A percentile compares a stretch with the other conserved stretches of the same genome.
Conservation (phyloP, 1,140 invertebrate genomes). For the Zaprionus tsacasi region DNA sequence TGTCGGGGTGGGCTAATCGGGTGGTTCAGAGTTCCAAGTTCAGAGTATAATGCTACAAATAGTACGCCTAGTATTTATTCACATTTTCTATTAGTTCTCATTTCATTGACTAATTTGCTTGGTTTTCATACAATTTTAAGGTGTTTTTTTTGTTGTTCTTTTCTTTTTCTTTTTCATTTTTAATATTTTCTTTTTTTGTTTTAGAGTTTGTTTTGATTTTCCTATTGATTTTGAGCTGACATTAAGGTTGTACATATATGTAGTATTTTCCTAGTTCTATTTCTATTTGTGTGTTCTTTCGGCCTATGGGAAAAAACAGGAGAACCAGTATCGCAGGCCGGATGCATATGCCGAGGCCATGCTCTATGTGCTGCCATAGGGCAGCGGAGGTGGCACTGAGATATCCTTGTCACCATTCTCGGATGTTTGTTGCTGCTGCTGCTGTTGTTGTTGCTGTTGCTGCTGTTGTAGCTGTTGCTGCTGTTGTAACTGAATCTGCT, state of each 20-base stretch:
- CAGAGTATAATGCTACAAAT: background rate
- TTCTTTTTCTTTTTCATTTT: background rate
- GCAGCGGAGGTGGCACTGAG: constrained; percentile 43
- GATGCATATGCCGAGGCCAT: constrained; percentile 67
- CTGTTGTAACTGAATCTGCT: constrained; percentile 28
- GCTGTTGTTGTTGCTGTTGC: constrained; percentile 32
- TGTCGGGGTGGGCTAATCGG: constrained; percentile 50
- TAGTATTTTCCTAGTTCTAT: constrained; percentile 20
- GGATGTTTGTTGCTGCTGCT: constrained; percentile 57
- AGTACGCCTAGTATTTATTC: background rate
- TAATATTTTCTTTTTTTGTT: background rate
- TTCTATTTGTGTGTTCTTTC: constrained; percentile 27
- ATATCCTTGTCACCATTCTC: constrained; percentile 81
- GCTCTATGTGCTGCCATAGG: constrained; percentile 80
- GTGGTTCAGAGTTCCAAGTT: constrained; percentile 7
- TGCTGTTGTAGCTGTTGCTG: constrained; percentile 47
- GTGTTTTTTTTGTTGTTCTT: background rate
- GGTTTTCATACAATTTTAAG: background rate
- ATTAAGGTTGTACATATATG: background rate
- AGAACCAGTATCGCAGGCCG: constrained; percentile 83
- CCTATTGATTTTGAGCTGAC: background rate
- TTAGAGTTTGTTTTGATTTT: background rate
- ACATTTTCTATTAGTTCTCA: constrained; percentile 20
- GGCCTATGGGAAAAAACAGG: constrained; percentile 78
- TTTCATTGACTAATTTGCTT: background rate